These are phyloP conservation scores for Alectura lathami DNA, from an alignment of 2,113 vertebrate species.

Conservation along the genomic window DNA sequence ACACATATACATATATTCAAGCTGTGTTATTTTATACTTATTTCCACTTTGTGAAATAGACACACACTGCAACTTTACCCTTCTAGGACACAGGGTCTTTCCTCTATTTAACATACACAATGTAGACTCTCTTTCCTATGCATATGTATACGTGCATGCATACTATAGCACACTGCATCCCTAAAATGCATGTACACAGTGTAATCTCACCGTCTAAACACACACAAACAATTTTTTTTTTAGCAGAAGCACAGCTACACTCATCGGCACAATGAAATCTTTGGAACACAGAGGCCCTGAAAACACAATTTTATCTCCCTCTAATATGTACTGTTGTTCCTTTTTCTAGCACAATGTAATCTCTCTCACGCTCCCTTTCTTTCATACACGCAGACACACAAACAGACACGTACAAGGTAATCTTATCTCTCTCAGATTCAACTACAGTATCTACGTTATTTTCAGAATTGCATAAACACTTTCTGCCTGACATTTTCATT, in stretches of 20 bases:
- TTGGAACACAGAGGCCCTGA: background rate
- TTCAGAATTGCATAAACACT: conserved; percentile 68
- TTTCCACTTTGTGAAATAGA: background rate
- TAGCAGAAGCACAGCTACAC: background rate
- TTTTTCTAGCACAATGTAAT: conserved; percentile 44
- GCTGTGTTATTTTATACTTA: background rate
- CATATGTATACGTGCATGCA: background rate
- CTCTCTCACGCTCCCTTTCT: background rate
- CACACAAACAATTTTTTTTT: background rate
- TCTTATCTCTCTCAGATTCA: conserved; percentile 52
- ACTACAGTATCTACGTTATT: conserved; percentile 67
- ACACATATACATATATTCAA: background rate
- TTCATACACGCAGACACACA: background rate
- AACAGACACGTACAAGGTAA: background rate
- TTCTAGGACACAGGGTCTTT: background rate
- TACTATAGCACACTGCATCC: background rate
- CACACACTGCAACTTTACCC: background rate
- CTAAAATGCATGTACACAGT: background rate
- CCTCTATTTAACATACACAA: background rate
- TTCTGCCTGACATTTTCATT: conserved; percentile 62
- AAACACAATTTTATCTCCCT: conserved; percentile 52
- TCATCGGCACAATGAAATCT: conserved; percentile 26
- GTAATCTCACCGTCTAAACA: background rate
- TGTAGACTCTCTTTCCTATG: background rate
- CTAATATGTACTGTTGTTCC: background rate